phyloP scores from a whole-genome alignment of 1,140 invertebrate genomes.

The Hycleus cichorii region DNA sequence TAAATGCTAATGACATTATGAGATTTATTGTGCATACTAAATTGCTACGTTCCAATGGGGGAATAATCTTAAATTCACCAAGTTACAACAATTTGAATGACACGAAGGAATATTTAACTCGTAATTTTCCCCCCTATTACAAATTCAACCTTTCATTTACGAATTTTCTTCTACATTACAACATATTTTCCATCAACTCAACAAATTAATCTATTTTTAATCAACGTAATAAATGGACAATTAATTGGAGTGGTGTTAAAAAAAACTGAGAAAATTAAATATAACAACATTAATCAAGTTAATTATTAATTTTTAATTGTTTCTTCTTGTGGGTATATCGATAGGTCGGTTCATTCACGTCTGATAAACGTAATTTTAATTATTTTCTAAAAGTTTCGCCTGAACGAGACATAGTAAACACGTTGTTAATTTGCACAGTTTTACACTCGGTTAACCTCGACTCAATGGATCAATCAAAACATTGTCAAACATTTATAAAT shows the following conservation, averaged over 20 bases:
- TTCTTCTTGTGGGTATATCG: not conserved
- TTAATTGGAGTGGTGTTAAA: too few relatives aligned
- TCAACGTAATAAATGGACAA: too few relatives aligned
- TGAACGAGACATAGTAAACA: constrained; percentile 20
- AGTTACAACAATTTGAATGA: constrained; percentile 4
- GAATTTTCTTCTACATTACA: too few relatives aligned
- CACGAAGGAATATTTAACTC: not conserved
- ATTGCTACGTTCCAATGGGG: constrained; percentile 6
- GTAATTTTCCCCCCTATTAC: too few relatives aligned
- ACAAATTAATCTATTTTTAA: too few relatives aligned
- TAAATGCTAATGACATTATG: constrained; percentile 16
- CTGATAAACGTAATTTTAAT: constrained; percentile 12
- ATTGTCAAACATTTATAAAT: constrained; percentile 25
- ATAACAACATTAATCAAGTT: too few relatives aligned
- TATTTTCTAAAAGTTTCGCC: constrained; percentile 13
- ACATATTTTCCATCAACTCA: too few relatives aligned
- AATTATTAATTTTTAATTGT: too few relatives aligned
- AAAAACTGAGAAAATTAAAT: too few relatives aligned
- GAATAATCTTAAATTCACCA: constrained; percentile 6
- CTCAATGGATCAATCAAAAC: constrained; percentile 23
- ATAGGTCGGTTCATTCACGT: constrained; percentile 21
- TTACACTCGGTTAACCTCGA: constrained; percentile 18
- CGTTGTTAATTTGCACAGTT: constrained; percentile 24
- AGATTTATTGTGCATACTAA: constrained; percentile 18
- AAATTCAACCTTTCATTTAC: too few relatives aligned